Evolutionary conservation across 2,113 vertebrate genomes (phyloP).

Genomic region (Elanoides forficatus): DNA sequence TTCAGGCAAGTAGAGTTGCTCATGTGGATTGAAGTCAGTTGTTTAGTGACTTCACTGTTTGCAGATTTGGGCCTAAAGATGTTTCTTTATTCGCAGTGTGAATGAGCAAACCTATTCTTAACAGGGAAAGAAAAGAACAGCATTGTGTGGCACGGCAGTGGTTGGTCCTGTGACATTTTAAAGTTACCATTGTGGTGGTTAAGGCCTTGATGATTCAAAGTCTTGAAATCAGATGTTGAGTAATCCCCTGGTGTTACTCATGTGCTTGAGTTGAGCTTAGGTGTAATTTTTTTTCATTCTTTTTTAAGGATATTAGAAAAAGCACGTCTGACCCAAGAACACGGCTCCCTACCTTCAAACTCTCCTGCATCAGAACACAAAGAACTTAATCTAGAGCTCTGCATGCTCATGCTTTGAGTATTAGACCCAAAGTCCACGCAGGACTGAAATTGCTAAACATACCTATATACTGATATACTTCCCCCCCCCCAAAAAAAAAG

Average conservation of each 20-base stretch:
- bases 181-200: background rate
- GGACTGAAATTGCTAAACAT: fast-evolving
- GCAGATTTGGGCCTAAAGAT: background rate
- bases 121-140: background rate
- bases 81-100: constrained; percentile 17
- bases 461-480: background rate
- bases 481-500: background rate
- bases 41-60: background rate
- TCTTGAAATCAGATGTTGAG: constrained; percentile 36
- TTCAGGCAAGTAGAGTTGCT: background rate
- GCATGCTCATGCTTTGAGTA: background rate
- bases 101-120: constrained; percentile 19
- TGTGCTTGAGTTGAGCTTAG: background rate
- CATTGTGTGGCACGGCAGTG: background rate
- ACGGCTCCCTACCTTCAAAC: background rate
- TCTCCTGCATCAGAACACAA: fast-evolving
- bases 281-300: constrained; percentile 13
- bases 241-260: constrained; percentile 39
- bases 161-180: constrained; percentile 22
- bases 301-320: background rate
- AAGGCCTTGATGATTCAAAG: constrained; percentile 30
- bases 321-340: background rate
- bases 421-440: background rate
- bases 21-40: background rate
- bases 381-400: background rate